Conservation (phyloP, 2,113 vertebrate genomes). For the Epinephelus lanceolatus region DNA sequence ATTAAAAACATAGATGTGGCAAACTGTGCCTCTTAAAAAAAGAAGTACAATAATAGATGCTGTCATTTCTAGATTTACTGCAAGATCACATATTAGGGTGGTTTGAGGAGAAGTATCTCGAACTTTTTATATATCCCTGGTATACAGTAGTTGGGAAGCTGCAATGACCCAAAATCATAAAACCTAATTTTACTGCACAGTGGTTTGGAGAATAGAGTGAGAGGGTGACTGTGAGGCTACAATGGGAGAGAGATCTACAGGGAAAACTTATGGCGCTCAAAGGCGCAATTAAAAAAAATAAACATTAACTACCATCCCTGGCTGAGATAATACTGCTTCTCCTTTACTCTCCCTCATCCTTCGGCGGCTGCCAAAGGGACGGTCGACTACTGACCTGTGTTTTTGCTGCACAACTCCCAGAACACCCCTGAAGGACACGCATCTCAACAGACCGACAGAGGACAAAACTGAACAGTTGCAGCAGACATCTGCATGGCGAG, state of each 20-base stretch:
- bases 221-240: conserved; percentile 30
- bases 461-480: conserved; percentile 33
- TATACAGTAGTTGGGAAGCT: conserved; percentile 17
- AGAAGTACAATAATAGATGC: background rate
- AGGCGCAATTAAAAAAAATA: conserved; percentile 40
- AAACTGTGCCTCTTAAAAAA: background rate
- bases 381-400: conserved; percentile 44
- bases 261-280: conserved; percentile 22
- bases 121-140: conserved; percentile 40
- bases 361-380: conserved; percentile 37
- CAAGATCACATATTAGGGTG: conserved; percentile 5
- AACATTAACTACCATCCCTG: background rate
- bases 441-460: conserved; percentile 22
- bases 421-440: conserved; percentile 43
- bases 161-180: conserved; percentile 50
- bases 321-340: conserved; percentile 20
- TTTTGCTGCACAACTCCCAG: conserved; percentile 21
- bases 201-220: conserved; percentile 41
- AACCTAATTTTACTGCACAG: conserved; percentile 39
- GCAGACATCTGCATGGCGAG: conserved; percentile 50
- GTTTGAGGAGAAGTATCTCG: conserved; percentile 24
- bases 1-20: background rate
- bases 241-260: conserved; percentile 14
- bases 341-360: conserved; percentile 1
- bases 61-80: conserved; percentile 30